phyloP scores from a whole-genome alignment of 2,113 vertebrate species.

The Crocuta crocuta region DNA sequence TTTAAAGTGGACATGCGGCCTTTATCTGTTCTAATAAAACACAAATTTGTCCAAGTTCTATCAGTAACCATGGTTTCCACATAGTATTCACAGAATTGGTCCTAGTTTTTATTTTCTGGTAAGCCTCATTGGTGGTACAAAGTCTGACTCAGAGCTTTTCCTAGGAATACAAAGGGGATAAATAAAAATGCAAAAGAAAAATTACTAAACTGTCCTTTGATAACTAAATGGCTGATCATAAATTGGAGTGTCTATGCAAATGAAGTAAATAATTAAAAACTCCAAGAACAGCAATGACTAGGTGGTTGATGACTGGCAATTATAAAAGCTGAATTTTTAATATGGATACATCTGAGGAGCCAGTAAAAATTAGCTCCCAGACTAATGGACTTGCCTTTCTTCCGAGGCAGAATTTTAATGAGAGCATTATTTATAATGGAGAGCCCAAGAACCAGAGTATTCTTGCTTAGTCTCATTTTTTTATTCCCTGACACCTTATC shows the following conservation, averaged over 20 bases:
- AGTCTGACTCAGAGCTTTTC: conserved; percentile 71
- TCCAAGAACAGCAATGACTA: conserved; percentile 89
- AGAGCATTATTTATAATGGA: conserved; percentile 89
- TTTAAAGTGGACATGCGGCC: conserved; percentile 24
- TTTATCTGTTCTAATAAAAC: conserved; percentile 64
- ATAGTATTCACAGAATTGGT: not conserved
- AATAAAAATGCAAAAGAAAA: conserved; percentile 86
- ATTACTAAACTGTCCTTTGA: conserved; percentile 87
- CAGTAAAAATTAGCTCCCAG: conserved; percentile 90
- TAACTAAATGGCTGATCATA: conserved; percentile 88
- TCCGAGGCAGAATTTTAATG: conserved; percentile 90
- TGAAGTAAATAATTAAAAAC: conserved; percentile 93
- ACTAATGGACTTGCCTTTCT: conserved; percentile 91
- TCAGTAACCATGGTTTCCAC: conserved; percentile 72
- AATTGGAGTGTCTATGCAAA: conserved; percentile 91
- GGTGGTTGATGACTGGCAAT: conserved; percentile 91
- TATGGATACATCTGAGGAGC: conserved; percentile 89
- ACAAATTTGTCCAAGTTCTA: conserved; percentile 36
- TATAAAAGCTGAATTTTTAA: conserved; percentile 91
- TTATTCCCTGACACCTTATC: conserved; percentile 85
- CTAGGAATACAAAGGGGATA: conserved; percentile 79
- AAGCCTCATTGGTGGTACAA: conserved; percentile 37
- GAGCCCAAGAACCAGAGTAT: conserved; percentile 83
- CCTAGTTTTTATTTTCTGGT: conserved; percentile 56
- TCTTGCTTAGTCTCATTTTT: conserved; percentile 84